Percentiles rank a stretch among this genome's conserved stretches.
Conservation (phyloP, 2,113 vertebrate species). For the Lucifuga dentata region DNA sequence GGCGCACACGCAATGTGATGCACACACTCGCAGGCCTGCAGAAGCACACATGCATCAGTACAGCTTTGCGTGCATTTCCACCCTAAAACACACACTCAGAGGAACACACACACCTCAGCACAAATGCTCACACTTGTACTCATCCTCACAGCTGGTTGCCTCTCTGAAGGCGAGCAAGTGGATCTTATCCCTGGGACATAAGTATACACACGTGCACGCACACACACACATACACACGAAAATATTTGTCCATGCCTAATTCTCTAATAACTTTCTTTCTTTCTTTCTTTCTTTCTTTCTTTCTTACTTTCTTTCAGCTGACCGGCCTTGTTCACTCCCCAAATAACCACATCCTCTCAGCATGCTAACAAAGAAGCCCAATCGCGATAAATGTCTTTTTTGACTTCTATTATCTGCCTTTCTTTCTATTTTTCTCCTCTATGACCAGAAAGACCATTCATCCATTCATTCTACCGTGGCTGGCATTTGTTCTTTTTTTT, state of each 20-base stretch:
- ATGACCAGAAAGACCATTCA: too few relatives aligned
- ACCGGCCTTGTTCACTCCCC: slow-evolving; percentile 43
- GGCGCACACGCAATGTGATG: slow-evolving; percentile 15
- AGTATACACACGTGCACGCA: slow-evolving; percentile 29
- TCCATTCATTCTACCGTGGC: too few relatives aligned
- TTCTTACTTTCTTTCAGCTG: slow-evolving; percentile 42
- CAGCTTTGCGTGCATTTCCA: neutral
- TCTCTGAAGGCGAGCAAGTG: slow-evolving; percentile 61
- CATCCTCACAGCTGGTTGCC: slow-evolving; percentile 59
- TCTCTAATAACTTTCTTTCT: slow-evolving; percentile 6
- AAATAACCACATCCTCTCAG: slow-evolving; percentile 59
- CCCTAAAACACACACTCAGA: slow-evolving; percentile 2
- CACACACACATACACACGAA: slow-evolving; percentile 22
- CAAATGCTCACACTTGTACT: slow-evolving; percentile 45
- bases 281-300: slow-evolving; percentile 8
- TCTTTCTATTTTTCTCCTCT: slow-evolving; percentile 4
- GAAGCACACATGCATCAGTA: slow-evolving; percentile 11
- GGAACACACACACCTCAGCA: slow-evolving; percentile 28
- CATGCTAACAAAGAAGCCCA: slow-evolving; percentile 54
- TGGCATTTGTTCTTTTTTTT: too few relatives aligned
- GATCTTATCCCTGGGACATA: slow-evolving; percentile 57
- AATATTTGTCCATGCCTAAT: slow-evolving; percentile 11
- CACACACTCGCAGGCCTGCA: slow-evolving; percentile 11
- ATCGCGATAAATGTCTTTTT: slow-evolving; percentile 53
- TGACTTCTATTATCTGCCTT: slow-evolving; percentile 1